Evolutionary conservation across 2,888 invertebrate species (phyloP).

Genomic region (Eupithecia centaureata): DNA sequence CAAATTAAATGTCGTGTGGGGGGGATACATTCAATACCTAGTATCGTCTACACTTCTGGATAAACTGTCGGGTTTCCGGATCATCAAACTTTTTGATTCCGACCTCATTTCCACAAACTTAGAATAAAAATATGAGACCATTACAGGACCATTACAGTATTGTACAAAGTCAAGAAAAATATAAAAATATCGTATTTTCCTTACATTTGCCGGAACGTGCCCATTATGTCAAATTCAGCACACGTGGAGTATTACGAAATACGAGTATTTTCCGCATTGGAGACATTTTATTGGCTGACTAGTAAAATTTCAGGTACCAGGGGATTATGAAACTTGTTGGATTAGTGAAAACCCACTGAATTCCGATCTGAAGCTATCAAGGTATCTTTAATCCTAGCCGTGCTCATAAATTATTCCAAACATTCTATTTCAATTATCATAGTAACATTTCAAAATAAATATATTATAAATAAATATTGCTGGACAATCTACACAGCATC

Average conservation of each 20-base stretch:
- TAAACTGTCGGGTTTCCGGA: no score
- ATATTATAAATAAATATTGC: no score
- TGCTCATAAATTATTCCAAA: no score
- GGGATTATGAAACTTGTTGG: background rate
- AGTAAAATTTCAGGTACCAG: background rate
- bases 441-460: no score
- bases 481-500: no score
- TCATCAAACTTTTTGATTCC: background rate
- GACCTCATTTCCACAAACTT: no score
- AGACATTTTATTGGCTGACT: background rate
- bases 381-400: no score
- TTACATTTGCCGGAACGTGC: conserved; percentile 17
- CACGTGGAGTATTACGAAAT: conserved; percentile 5
- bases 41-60: no score
- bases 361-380: no score
- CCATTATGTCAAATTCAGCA: conserved; percentile 21
- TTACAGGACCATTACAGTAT: background rate
- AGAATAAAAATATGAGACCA: background rate
- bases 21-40: no score
- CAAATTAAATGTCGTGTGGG: no score
- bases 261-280: background rate
- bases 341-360: background rate
- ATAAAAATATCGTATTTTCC: conserved; percentile 16
- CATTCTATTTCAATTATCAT: no score
- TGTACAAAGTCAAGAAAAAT: conserved; percentile 3